Percentiles rank a stretch among this genome's conserved stretches.
Conservation (phyloP, 1,140 invertebrate genomes). For the Habropoda laboriosa region DNA sequence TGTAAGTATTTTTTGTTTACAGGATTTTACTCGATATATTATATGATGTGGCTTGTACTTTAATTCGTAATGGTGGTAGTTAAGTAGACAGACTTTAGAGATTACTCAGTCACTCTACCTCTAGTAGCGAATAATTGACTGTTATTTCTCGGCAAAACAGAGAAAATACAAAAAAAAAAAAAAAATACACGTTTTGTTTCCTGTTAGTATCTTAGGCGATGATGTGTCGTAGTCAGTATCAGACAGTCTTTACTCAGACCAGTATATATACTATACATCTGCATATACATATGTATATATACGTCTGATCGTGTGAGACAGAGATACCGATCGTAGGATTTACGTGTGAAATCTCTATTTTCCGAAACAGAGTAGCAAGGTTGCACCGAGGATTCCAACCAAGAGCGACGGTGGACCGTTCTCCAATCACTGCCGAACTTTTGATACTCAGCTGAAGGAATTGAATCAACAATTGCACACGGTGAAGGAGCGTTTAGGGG, state of each 20-base stretch:
- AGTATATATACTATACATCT: too few species aligned
- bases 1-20: slow-evolving; percentile 57
- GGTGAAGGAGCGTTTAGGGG: slow-evolving; percentile 85
- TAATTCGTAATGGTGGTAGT: slow-evolving; percentile 46
- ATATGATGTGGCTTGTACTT: slow-evolving; percentile 50
- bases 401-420: slow-evolving; percentile 82
- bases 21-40: slow-evolving; percentile 54
- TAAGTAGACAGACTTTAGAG: slow-evolving; percentile 42
- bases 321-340: background rate
- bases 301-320: background rate
- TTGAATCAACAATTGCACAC: slow-evolving; percentile 85
- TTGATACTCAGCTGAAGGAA: slow-evolving; percentile 85
- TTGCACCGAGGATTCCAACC: slow-evolving; percentile 72
- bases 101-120: slow-evolving; percentile 29
- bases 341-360: slow-evolving; percentile 41
- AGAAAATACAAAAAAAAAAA: too few species aligned
- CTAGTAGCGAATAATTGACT: slow-evolving; percentile 38
- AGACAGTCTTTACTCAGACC: slow-evolving; percentile 10
- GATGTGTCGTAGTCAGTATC: slow-evolving; percentile 47
- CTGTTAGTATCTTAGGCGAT: slow-evolving; percentile 34
- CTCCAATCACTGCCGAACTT: slow-evolving; percentile 85
- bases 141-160: background rate
- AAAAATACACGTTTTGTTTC: slow-evolving; percentile 34
- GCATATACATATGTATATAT: background rate
- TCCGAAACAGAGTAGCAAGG: slow-evolving; percentile 64